phyloP scores from a whole-genome alignment of 2,888 invertebrate species.

The Onthophagus sagittarius region DNA sequence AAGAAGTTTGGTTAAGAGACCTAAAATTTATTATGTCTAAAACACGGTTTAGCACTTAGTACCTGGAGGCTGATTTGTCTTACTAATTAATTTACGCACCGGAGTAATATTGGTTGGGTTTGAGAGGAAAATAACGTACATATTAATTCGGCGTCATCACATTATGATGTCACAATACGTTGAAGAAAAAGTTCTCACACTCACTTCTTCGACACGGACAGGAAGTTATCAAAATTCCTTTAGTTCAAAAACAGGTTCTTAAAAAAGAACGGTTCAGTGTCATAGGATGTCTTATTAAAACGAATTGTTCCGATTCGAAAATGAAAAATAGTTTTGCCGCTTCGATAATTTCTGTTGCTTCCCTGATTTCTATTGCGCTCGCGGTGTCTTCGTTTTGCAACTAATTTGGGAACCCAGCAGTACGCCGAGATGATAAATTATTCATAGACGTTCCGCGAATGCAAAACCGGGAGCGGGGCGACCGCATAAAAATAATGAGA shows the following conservation, averaged over 20 bases:
- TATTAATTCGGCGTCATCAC: neutral
- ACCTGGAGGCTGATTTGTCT: neutral
- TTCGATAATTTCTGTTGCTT: neutral
- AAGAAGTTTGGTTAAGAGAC: neutral
- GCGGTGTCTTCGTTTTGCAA: neutral
- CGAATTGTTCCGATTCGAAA: neutral
- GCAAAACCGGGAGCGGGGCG: neutral
- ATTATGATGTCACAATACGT: neutral
- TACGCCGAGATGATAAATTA: neutral
- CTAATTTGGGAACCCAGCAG: neutral
- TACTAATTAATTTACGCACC: neutral
- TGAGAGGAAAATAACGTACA: neutral
- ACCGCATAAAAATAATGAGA: conserved; percentile 11
- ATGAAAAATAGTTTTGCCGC: neutral
- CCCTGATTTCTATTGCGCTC: neutral
- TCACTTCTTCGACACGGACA: neutral
- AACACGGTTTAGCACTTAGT: neutral
- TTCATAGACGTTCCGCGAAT: neutral
- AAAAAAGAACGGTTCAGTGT: no score
- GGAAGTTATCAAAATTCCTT: neutral
- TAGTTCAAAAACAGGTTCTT: neutral
- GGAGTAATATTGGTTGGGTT: neutral
- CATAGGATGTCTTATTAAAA: no score
- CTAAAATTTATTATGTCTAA: neutral
- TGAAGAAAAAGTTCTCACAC: neutral